Base-by-base conservation (phyloP, 2,888 invertebrate genomes). In the Apantesis nais region DNA sequence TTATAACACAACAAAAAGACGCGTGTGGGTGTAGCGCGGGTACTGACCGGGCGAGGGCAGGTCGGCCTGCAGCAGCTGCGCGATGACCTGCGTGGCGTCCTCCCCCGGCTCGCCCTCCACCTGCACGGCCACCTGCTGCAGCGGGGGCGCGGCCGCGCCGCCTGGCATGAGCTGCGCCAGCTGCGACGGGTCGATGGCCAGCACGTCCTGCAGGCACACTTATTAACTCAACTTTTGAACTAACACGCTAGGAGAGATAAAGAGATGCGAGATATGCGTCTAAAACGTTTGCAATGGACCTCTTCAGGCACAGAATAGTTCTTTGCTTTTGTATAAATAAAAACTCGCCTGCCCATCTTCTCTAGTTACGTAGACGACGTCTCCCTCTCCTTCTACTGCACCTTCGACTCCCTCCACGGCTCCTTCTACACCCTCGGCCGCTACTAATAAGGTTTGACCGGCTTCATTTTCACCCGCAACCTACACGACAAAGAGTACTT, bases 31-130 rank as follows among this genome's bases (percentile, higher is more conserved):
- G 7, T 60, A 12, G 2, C 2, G 60, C 8, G 31, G 12, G 48
- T 68, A 85, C 85, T 92, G 90, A 97, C 98, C 98, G 83, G 98
- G 98, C 79, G 97, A 97, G 52, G 98, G 98, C 81, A 97, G 96
- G 88, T 98, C 98, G 0, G 98, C 97, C 93, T 98, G 97, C 70
- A 98, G 97, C 71, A 98, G 97, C 92, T 98, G 98, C 75, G 98
- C 98, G 73, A 98, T 97, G 85, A 98, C 97, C 91, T 98, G 98
- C 79, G 97, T 97, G 88, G 97, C 96, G 87, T 96, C 96, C 85
- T 95, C 96, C 37, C 94, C 95, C 48, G 92, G 92, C 85, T 96
- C 96, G 74, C 95, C 95, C 87, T 95, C 95, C 85, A 95, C 94
- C 85, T 95, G 95, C 88, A 95, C 94, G 78, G 95, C 93, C 72